phyloP scores from a whole-genome alignment of 1,140 invertebrate genomes.

The Dreissena polymorpha region DNA sequence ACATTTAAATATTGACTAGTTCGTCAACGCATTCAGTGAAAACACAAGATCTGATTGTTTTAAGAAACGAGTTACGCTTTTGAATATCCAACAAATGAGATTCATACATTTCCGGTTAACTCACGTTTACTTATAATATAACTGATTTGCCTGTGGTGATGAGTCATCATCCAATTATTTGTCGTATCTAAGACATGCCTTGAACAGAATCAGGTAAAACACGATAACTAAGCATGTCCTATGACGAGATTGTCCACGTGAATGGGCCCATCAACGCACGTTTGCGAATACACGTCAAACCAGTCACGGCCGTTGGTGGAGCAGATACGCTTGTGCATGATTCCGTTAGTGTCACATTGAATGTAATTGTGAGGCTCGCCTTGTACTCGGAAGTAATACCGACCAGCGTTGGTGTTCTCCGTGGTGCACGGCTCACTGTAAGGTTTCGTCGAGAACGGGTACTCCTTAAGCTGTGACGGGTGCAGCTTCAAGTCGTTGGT shows the following conservation, averaged over 20 bases:
- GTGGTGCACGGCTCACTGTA: slow-evolving; percentile 41
- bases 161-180: too few species aligned
- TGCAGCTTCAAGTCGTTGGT: slow-evolving; percentile 3
- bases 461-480: slow-evolving; percentile 35
- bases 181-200: too few species aligned
- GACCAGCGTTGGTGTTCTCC: slow-evolving; percentile 18
- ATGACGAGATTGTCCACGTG: slow-evolving; percentile 18
- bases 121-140: too few species aligned
- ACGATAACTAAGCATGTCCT: not conserved
- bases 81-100: too few species aligned
- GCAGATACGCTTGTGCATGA: slow-evolving; percentile 35
- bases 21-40: too few species aligned
- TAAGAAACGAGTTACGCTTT: too few species aligned
- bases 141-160: too few species aligned
- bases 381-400: slow-evolving; percentile 32
- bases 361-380: slow-evolving; percentile 27
- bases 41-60: too few species aligned
- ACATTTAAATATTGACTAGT: too few species aligned
- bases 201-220: too few species aligned
- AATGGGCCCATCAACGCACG: slow-evolving; percentile 49
- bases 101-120: too few species aligned
- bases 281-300: slow-evolving; percentile 36
- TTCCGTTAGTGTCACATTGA: slow-evolving; percentile 34
- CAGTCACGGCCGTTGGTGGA: slow-evolving; percentile 15
- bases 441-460: slow-evolving; percentile 29